Conservation (phyloP, 1,140 invertebrate genomes). For the Musca vetustissima region DNA sequence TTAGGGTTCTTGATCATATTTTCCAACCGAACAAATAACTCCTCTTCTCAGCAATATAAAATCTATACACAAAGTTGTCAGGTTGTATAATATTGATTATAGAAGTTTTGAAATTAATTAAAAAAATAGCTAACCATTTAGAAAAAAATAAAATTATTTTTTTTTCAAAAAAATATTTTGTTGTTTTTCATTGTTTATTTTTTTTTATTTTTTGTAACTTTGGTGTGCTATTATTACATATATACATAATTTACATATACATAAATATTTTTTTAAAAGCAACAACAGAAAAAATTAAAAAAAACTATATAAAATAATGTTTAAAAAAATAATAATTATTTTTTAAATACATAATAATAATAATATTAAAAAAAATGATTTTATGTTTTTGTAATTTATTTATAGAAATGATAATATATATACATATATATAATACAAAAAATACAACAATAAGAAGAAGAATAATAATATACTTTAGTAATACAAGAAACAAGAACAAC, state of each 20-base stretch:
- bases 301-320: not conserved
- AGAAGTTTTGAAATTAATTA: too few species aligned
- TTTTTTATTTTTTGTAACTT: not conserved
- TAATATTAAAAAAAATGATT: not conserved
- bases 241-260: not conserved
- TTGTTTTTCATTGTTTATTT: not conserved
- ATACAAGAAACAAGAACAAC: constrained; percentile 15
- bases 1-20: too few species aligned
- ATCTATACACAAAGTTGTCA: too few species aligned
- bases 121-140: too few species aligned
- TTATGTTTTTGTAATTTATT: constrained; percentile 23
- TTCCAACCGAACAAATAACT: too few species aligned
- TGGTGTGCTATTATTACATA: not conserved
- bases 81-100: too few species aligned
- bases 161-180: too few species aligned
- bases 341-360: constrained; percentile 11
- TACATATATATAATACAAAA: constrained; percentile 12
- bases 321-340: not conserved
- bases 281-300: too few species aligned
- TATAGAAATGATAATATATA: constrained; percentile 20
- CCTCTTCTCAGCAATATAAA: too few species aligned
- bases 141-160: too few species aligned
- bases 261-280: too few species aligned
- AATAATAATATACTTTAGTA: constrained; percentile 11
- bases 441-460: not conserved